phyloP scores from a whole-genome alignment of 35 echinoderm and acorn worm genomes.

The Nesometra sesokonis region DNA sequence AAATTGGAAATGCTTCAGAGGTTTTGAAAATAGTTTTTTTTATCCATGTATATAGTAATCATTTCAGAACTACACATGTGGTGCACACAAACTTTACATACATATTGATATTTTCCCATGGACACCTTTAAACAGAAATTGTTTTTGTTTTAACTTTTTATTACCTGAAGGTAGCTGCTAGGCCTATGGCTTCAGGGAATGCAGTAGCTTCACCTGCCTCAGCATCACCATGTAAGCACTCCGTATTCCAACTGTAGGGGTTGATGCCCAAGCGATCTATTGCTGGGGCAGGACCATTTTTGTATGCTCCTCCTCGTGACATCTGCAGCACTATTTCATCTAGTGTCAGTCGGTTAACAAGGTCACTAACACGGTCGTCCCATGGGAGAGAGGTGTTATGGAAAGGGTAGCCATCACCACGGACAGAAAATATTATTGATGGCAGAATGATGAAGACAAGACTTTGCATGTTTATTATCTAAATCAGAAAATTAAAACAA shows the following conservation, averaged over 20 bases:
- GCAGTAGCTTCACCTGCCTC: slow-evolving; percentile 67
- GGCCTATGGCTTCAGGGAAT: slow-evolving; percentile 78
- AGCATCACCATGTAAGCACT: slow-evolving; percentile 78
- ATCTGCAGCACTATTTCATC: slow-evolving; percentile 79
- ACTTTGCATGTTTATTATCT: too few species aligned
- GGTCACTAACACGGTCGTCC: slow-evolving; percentile 73
- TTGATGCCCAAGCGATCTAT: slow-evolving; percentile 56
- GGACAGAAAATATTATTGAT: too few species aligned
- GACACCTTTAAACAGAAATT: too few species aligned
- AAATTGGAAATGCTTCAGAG: too few species aligned
- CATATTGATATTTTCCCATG: too few species aligned
- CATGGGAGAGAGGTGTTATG: slow-evolving; percentile 65
- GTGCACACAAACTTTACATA: too few species aligned
- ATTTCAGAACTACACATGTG: too few species aligned
- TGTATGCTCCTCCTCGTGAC: slow-evolving; percentile 47
- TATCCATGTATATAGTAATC: too few species aligned
- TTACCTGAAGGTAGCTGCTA: slow-evolving; percentile 85
- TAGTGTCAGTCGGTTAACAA: slow-evolving; percentile 48
- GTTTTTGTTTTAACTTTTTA: too few species aligned
- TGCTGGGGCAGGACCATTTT: slow-evolving; percentile 87
- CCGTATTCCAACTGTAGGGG: slow-evolving; percentile 78
- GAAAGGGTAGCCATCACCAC: slow-evolving; percentile 46
- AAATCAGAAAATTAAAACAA: too few species aligned
- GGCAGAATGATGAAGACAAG: too few species aligned
- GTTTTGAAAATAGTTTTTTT: too few species aligned